These are phyloP conservation scores for Nineta flava DNA, from an alignment of 2,888 invertebrate species.

Conservation along the genomic window DNA sequence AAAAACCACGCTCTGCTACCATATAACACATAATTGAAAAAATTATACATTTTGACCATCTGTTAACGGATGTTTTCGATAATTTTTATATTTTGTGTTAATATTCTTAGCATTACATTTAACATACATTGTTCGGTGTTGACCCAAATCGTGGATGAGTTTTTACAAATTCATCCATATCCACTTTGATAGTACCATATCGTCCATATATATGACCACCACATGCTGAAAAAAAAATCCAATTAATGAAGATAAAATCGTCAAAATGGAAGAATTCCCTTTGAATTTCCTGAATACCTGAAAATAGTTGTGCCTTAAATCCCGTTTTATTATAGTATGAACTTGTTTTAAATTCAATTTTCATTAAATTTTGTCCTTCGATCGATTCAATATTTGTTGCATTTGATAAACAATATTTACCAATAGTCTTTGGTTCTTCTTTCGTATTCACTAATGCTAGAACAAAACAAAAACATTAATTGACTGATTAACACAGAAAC, in stretches of 20 bases:
- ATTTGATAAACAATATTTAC: slow-evolving; percentile 36
- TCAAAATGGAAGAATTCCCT: slow-evolving; percentile 2
- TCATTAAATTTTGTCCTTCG: slow-evolving; percentile 34
- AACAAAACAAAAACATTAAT: slow-evolving; percentile 2
- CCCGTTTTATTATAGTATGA: slow-evolving; percentile 42
- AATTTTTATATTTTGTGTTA: too few relatives aligned
- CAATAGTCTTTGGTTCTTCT: slow-evolving; percentile 16
- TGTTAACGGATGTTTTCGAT: too few relatives aligned
- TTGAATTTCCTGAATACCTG: slow-evolving; percentile 25
- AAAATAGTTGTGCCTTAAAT: slow-evolving; percentile 39
- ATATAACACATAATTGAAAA: too few relatives aligned
- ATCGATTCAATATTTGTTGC: slow-evolving; percentile 19
- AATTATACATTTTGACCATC: too few relatives aligned
- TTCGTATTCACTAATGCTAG: slow-evolving; percentile 14
- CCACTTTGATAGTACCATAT: slow-evolving; percentile 10
- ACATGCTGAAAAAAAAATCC: slow-evolving; percentile 10
- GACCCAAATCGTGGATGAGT: too few relatives aligned
- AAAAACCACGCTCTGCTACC: too few relatives aligned
- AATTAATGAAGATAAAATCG: too few relatives aligned
- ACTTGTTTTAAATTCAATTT: slow-evolving; percentile 53
- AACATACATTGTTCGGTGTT: background rate
- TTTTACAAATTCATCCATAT: background rate
- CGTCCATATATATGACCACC: slow-evolving; percentile 11
- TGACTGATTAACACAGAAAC: too few relatives aligned
- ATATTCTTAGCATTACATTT: too few relatives aligned